Evolutionary conservation across 1,140 invertebrate species (phyloP), one percentile per base, ranked within the genome.

Genomic region (Microplitis demolitor): DNA sequence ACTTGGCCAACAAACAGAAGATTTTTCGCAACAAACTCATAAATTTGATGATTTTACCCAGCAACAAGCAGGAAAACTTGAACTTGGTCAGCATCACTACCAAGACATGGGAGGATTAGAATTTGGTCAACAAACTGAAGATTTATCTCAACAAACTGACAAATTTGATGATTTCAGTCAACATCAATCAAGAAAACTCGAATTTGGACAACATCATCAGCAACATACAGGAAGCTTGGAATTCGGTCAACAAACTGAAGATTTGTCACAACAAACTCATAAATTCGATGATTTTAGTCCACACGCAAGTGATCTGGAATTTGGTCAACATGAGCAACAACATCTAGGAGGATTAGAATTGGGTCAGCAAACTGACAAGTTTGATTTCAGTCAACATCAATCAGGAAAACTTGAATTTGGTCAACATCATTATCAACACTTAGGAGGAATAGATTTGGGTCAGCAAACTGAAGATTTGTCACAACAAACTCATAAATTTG

Each of bases 111-210:
- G 58, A 61, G 24, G 53, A 50, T 39, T 53, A 31, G 64, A 31
- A 34, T 53, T 53, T 14, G 31, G 24, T 45, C 53, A 54, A 1
- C 53, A 54, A 8, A 16, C 16, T 56, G 53, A 61, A 67, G 54
- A 77, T 73, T 66, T 77, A n/a, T 75, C 72, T 24, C 79, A 82
- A 53, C 79, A 81, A 73, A 71, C 68, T 4, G 51, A 76, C 14
- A 76, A 64, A n/a, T 67, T 74, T 24, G 74, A 71, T n/a, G 56
- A 77, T 4, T 54, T 16, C 53, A 54, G 24, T 34, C 75, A 78
- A 70, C 70, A n/a, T n/a, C n/a, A n/a, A n/a, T n/a, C 0, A 31
- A 37, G 61, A 39, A 14, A 60, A n/a, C 51, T 45, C 11, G 39
- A 45, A 3, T 45, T 45, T 45, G 39, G 39, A 8, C 24, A 24